These are phyloP conservation scores for Pachydiplax longipennis DNA, from an alignment of 2,888 invertebrate species.

Conservation along the genomic window DNA sequence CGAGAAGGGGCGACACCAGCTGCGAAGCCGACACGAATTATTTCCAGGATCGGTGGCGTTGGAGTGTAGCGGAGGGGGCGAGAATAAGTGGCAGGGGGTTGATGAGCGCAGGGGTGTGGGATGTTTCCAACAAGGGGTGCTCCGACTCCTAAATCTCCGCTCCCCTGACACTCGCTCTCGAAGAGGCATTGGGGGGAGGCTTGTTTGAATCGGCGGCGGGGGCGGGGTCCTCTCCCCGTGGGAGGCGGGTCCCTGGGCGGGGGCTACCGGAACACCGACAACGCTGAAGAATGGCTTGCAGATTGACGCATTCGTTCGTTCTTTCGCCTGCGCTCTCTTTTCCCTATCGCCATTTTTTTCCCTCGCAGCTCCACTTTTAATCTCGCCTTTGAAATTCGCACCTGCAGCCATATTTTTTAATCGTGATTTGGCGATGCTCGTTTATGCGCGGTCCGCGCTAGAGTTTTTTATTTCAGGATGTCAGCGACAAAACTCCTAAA, in stretches of 20 bases:
- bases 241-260: constrained; percentile 24
- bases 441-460: no score
- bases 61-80: background rate
- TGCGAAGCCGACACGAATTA: constrained; percentile 38
- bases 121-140: constrained; percentile 21
- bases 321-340: background rate
- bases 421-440: background rate
- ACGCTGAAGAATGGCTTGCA: constrained; percentile 32
- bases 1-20: constrained; percentile 15
- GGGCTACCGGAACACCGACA: constrained; percentile 24
- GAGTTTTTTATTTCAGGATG: no score
- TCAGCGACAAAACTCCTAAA: no score
- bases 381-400: background rate
- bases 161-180: constrained; percentile 28
- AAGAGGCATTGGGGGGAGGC: background rate
- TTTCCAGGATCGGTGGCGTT: constrained; percentile 32
- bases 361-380: background rate
- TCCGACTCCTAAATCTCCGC: constrained; percentile 38
- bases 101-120: background rate
- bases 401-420: background rate
- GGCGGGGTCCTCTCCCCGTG: background rate
- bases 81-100: background rate
- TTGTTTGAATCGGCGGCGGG: constrained; percentile 1
- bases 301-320: constrained; percentile 37
- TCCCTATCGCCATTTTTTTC: background rate